A percentile compares a stretch with the other conserved stretches of the same genome.
These are phyloP conservation scores for Chrysaora quinquecirrha DNA, from an alignment of 30 jellyfish, hydroid and myxozoan species.

Conservation along the genomic window DNA sequence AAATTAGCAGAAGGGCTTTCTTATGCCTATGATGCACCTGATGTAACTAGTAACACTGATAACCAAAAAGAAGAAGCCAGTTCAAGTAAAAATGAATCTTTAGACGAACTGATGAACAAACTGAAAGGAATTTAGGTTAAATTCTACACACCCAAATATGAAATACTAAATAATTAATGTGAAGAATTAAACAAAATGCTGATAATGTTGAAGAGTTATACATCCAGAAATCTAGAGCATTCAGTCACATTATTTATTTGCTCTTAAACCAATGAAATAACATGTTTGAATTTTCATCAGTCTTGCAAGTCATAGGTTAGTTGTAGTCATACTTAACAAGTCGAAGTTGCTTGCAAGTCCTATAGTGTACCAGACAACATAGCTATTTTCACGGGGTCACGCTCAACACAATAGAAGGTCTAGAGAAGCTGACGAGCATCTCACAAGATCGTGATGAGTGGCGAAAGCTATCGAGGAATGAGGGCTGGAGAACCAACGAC, in stretches of 20 bases:
- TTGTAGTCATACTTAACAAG: too few species aligned
- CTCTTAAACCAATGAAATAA: not conserved
- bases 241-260: not conserved
- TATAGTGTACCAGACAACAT: too few species aligned
- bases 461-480: too few species aligned
- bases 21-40: constrained; percentile 83
- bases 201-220: not conserved
- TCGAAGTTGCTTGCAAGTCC: too few species aligned
- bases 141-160: too few species aligned
- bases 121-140: constrained; percentile 33
- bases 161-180: not conserved
- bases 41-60: constrained; percentile 13
- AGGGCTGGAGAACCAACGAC: too few species aligned
- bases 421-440: too few species aligned
- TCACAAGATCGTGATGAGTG: too few species aligned
- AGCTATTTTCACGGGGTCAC: too few species aligned
- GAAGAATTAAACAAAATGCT: not conserved
- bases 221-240: not conserved
- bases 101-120: constrained; percentile 65
- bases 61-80: constrained; percentile 12
- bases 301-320: not conserved
- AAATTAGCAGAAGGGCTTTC: constrained; percentile 78
- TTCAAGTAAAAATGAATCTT: constrained; percentile 15
- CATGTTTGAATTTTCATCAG: not conserved
- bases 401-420: too few species aligned